Conservation (phyloP, 2,113 vertebrate species). For the Hydropotes inermis region DNA sequence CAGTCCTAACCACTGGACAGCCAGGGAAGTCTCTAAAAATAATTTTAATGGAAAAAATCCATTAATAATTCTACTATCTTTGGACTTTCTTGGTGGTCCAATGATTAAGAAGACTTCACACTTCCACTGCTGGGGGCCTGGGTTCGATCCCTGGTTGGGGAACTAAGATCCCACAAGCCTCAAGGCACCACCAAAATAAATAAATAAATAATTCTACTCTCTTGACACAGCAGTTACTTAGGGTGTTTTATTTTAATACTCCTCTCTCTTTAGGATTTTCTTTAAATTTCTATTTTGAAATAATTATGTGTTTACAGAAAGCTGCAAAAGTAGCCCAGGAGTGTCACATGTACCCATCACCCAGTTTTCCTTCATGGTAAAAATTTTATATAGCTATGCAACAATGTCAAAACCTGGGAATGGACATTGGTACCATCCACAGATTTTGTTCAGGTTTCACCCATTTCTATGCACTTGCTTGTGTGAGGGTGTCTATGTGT, state of each 20-base stretch:
- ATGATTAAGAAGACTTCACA: background rate
- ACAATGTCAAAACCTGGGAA: background rate
- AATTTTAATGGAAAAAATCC: constrained; percentile 15
- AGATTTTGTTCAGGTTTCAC: background rate
- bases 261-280: background rate
- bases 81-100: background rate
- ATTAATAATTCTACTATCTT: constrained; percentile 23
- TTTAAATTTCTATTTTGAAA: background rate
- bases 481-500: background rate
- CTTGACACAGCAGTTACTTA: background rate
- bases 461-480: background rate
- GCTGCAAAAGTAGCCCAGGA: background rate
- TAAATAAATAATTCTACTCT: background rate
- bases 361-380: background rate
- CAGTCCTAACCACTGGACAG: background rate
- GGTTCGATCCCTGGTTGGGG: background rate
- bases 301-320: background rate
- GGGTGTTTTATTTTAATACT: background rate
- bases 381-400: background rate
- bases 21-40: background rate
- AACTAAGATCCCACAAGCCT: background rate
- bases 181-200: background rate
- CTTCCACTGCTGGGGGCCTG: background rate
- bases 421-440: background rate
- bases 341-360: background rate